A percentile compares a stretch with the other conserved stretches of the same genome.
Evolutionary conservation across 2,113 vertebrate species (phyloP).

Genomic region (Pyrgilauda ruficollis): DNA sequence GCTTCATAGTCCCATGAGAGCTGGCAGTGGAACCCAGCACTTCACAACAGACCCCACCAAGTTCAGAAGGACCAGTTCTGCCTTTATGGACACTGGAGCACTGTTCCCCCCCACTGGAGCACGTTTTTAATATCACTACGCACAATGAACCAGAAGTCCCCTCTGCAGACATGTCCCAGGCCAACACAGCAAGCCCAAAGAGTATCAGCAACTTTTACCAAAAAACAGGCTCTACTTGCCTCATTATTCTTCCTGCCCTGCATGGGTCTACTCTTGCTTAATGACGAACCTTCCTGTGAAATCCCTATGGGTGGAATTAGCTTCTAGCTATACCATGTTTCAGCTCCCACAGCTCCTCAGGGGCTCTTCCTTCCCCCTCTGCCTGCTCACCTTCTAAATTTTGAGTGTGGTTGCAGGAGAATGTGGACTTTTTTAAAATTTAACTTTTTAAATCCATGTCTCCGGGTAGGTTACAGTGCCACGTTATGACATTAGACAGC

Average conservation of each 20-base stretch:
- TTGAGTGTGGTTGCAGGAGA: not conserved
- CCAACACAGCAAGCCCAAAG: not conserved
- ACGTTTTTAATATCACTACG: not conserved
- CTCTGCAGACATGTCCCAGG: not conserved
- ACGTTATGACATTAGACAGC: not conserved
- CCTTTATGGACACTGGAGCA: not conserved
- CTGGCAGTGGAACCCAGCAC: not conserved
- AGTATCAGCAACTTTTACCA: not conserved
- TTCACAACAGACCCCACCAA: fast-evolving
- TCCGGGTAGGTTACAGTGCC: not conserved
- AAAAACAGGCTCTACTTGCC: not conserved
- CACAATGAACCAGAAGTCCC: not conserved
- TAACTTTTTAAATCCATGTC: not conserved
- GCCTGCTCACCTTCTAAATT: not conserved
- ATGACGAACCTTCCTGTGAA: not conserved
- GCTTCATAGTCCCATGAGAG: not conserved
- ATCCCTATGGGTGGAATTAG: not conserved
- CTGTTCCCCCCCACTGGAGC: not conserved
- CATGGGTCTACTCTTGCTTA: not conserved
- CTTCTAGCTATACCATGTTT: not conserved
- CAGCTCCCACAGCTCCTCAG: not conserved
- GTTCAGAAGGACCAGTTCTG: not conserved
- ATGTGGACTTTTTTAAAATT: not conserved
- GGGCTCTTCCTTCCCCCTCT: not conserved
- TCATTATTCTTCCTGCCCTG: not conserved